Conservation (phyloP, 1,140 invertebrate genomes). For the Drosophila nebulosa region DNA sequence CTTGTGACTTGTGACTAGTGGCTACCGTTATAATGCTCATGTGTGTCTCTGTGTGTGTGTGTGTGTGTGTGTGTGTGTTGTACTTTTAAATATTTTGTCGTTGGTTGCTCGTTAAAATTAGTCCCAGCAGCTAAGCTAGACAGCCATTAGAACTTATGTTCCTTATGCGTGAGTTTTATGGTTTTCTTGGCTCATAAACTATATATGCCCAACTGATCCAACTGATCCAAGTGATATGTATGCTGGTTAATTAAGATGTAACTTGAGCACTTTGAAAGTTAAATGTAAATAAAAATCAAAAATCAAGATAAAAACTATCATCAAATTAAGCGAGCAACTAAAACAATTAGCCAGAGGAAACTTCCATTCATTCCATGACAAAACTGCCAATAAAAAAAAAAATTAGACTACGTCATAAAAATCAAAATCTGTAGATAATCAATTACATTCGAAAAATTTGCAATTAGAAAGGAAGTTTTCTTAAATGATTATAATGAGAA, state of each 20-base stretch:
- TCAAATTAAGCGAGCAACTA: neutral
- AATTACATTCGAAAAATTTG: too few species aligned
- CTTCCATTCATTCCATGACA: neutral
- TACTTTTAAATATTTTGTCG: neutral
- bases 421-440: too few species aligned
- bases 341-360: neutral
- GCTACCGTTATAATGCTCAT: constrained; percentile 4
- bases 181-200: neutral
- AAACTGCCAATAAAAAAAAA: too few species aligned
- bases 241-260: neutral
- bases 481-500: too few species aligned
- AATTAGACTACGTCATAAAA: too few species aligned
- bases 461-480: too few species aligned
- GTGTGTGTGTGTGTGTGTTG: neutral
- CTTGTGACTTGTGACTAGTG: constrained; percentile 4
- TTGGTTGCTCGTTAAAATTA: neutral
- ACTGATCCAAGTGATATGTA: neutral
- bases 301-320: neutral
- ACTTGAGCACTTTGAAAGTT: neutral
- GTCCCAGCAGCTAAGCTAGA: neutral
- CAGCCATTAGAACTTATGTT: neutral
- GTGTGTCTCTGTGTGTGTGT: too few species aligned
- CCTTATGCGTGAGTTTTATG: neutral
- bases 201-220: neutral
- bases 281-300: neutral